Percentiles rank a stretch among this genome's conserved stretches.
Conservation (phyloP, 2,113 vertebrate genomes). For the Dipodomys ordii region DNA sequence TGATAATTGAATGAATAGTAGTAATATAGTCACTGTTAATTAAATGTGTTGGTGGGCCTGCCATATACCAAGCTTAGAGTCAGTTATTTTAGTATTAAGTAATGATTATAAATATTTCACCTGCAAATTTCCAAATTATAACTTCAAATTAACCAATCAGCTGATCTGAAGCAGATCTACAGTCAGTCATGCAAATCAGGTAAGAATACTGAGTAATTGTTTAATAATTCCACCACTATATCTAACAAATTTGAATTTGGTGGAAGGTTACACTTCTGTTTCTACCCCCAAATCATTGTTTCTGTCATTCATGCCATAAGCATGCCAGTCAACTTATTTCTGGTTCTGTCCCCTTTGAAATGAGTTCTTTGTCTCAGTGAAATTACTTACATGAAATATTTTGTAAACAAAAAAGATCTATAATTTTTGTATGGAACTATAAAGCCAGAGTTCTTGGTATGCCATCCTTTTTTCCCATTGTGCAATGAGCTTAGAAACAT, state of each 20-base stretch:
- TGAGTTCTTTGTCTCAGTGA: background rate
- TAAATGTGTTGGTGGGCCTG: background rate
- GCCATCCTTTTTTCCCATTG: background rate
- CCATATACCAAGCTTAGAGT: background rate
- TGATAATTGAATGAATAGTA: slow-evolving; percentile 31
- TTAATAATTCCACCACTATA: background rate
- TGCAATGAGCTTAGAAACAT: background rate
- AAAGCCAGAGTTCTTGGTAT: background rate
- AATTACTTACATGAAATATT: background rate
- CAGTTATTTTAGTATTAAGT: background rate
- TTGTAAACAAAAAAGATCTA: background rate
- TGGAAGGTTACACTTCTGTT: background rate
- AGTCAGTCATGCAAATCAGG: background rate
- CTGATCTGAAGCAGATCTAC: background rate
- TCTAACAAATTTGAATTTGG: background rate
- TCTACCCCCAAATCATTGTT: background rate
- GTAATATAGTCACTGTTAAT: background rate
- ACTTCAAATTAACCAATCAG: slow-evolving; percentile 30
- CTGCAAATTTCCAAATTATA: slow-evolving; percentile 13
- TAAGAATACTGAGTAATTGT: background rate
- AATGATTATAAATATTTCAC: background rate
- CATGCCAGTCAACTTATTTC: background rate
- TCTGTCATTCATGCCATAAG: no score
- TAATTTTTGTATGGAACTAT: slow-evolving; percentile 18
- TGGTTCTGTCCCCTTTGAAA: background rate